phyloP scores from a whole-genome alignment of 2,888 invertebrate genomes.

The Netelia melanura region DNA sequence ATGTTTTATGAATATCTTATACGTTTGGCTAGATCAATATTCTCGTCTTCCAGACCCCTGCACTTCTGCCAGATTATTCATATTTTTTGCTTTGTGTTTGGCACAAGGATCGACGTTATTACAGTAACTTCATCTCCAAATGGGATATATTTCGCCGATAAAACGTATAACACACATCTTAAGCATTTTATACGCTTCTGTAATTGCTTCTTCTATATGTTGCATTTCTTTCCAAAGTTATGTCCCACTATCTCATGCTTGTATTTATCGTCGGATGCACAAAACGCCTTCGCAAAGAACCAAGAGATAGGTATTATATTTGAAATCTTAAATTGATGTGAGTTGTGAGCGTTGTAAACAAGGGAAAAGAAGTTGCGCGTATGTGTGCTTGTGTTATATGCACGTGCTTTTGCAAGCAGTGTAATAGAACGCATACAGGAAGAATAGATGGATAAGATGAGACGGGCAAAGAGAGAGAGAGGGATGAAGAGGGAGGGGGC shows the following conservation, averaged over 20 bases:
- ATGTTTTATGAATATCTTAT: no score
- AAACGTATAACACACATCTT: background rate
- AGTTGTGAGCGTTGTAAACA: slow-evolving; percentile 22
- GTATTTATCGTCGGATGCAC: slow-evolving; percentile 34
- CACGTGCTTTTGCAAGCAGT: slow-evolving; percentile 27
- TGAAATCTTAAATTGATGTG: slow-evolving; percentile 51
- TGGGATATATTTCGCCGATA: background rate
- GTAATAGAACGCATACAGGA: slow-evolving; percentile 27
- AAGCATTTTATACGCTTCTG: background rate
- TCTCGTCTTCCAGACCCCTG: background rate
- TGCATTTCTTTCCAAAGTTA: background rate
- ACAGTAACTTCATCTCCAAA: background rate
- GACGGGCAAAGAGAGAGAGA: slow-evolving; percentile 1
- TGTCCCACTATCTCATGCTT: slow-evolving; percentile 5
- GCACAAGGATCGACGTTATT: background rate
- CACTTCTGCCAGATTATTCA: background rate
- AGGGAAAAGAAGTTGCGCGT: slow-evolving; percentile 17
- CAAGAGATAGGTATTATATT: background rate
- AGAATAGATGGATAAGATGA: slow-evolving; percentile 38
- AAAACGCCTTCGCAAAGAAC: background rate
- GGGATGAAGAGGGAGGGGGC: background rate
- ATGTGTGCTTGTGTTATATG: slow-evolving; percentile 46
- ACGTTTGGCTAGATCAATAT: background rate
- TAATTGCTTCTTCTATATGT: background rate
- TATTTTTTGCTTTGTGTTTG: background rate